Conservation (phyloP, 1,140 invertebrate genomes). For the Cyrtorhinus lividipennis region DNA sequence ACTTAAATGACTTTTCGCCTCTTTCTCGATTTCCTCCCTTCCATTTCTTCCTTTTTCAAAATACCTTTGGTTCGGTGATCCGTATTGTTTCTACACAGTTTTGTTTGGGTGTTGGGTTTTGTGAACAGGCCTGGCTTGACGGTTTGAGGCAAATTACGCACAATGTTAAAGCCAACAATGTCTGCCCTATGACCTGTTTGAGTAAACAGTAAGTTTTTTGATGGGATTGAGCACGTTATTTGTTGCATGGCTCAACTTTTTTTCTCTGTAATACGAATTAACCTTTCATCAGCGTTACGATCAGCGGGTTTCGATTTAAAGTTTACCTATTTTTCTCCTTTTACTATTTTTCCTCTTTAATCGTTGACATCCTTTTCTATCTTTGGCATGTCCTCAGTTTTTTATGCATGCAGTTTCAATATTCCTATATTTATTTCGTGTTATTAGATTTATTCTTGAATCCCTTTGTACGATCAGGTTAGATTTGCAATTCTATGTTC, state of each 20-base stretch:
- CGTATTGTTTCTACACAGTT: background rate
- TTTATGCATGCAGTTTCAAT: too few species aligned
- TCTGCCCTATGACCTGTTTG: slow-evolving; percentile 95
- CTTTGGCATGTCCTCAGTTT: too few species aligned
- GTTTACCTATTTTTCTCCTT: too few species aligned
- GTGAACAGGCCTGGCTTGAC: slow-evolving; percentile 80
- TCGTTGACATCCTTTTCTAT: too few species aligned
- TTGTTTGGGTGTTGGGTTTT: slow-evolving; percentile 25
- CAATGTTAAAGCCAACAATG: slow-evolving; percentile 97
- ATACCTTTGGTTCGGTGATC: background rate
- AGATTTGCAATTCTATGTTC: too few species aligned
- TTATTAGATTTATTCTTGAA: too few species aligned
- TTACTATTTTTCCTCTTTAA: too few species aligned
- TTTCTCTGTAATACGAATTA: background rate
- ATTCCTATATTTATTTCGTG: too few species aligned
- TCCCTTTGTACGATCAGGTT: too few species aligned
- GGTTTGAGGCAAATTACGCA: slow-evolving; percentile 88
- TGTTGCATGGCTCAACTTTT: slow-evolving; percentile 2
- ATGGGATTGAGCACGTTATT: background rate
- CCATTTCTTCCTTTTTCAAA: background rate
- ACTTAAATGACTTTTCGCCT: background rate
- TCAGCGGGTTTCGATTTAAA: too few species aligned
- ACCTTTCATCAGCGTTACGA: background rate
- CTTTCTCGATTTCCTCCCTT: background rate
- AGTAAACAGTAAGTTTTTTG: slow-evolving; percentile 93